These are phyloP conservation scores for Microcebus murinus DNA, from an alignment of 2,113 vertebrate species.

Conservation along the genomic window DNA sequence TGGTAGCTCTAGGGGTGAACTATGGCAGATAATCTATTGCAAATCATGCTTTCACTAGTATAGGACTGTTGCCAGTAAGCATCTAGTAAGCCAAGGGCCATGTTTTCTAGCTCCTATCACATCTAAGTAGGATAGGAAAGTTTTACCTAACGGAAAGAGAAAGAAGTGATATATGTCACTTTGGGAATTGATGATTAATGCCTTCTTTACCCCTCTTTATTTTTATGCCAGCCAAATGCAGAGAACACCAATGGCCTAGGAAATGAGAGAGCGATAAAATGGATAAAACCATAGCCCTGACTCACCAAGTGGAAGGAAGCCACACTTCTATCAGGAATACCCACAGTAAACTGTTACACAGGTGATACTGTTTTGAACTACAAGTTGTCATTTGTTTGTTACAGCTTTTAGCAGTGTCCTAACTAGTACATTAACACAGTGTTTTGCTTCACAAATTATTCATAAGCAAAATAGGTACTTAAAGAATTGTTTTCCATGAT, in stretches of 20 bases:
- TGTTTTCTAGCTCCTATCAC: neutral
- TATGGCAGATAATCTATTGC: neutral
- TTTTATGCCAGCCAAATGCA: neutral
- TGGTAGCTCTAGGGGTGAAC: neutral
- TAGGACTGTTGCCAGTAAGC: neutral
- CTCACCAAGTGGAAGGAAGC: neutral
- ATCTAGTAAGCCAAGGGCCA: neutral
- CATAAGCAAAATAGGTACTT: neutral
- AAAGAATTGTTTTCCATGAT: neutral
- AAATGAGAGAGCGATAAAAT: neutral
- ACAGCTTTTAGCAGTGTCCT: neutral
- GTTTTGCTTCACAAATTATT: neutral
- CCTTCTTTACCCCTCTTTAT: neutral
- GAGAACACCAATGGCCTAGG: neutral
- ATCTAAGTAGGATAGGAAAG: neutral
- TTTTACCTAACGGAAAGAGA: neutral
- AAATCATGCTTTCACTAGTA: neutral
- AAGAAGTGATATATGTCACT: neutral
- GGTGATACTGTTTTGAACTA: neutral
- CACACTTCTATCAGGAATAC: neutral
- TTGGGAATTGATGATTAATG: neutral
- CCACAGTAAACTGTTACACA: fast-evolving
- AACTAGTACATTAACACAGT: neutral
- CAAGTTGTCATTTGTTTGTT: neutral
- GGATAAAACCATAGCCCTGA: neutral